Base-by-base conservation (phyloP, 2,113 vertebrate genomes). In the Hucho hucho region DNA sequence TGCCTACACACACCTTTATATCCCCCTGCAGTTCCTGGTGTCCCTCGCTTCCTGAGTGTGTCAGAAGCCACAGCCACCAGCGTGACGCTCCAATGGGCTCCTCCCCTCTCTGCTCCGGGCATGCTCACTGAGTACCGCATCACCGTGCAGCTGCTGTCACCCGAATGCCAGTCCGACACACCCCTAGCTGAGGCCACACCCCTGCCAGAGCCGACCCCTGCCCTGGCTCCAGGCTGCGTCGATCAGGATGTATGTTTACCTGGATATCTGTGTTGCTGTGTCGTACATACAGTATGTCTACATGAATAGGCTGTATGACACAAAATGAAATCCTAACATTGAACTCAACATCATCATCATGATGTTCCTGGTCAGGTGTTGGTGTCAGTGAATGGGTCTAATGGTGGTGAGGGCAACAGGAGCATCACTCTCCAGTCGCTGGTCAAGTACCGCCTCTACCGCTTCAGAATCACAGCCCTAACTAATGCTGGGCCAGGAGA, bases 371-470 rank as follows among this genome's bases (percentile, higher is more conserved):
- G 37, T 43, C 87, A 92, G 73, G 78, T 83, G 70, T 70, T 89
- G n/a, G 88, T 93, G 46, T 93, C 92, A 47, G 86, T 94, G 56
- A 93, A 95, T 73, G 89, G 89, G 77, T 91, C 87, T 3, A 86
- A 93, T 63, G 80, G 83, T 67, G 80, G 75, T 2, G 80, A 84
- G 63, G 78, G 72, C 13, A 20, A 67, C 79, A 82, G 86, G 75
- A 93, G 92, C 76, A 77, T 93, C 74, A 97, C 93, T 1, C 84
- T 98, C 0, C 75, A 91, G 20, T 93, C 90, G 32, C 76, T 99
- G 72, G 93, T 93, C 47, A 98, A 97, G 90, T 98, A 95, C 89
- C 93, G 96, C 84, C 92, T 88, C 88, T 98, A 98, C 83, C 93
- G 95, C 84, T 95, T 98, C 91, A 94, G 93, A 46, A 89, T 98